phyloP scores from a whole-genome alignment of 2,797 vertebrate species.

The Thamnophis elegans region DNA sequence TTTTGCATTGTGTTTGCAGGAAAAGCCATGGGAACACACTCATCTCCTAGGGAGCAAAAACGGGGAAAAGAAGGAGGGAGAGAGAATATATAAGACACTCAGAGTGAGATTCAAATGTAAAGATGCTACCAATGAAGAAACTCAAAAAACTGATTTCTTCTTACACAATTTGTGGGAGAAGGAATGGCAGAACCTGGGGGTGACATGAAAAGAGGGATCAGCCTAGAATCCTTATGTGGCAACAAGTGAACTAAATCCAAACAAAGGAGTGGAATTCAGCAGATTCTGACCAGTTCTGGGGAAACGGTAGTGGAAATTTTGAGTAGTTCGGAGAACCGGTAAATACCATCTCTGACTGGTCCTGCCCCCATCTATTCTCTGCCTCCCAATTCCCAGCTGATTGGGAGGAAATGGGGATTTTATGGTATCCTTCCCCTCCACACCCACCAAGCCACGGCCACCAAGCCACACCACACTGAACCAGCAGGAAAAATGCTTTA shows the following conservation, averaged over 20 bases:
- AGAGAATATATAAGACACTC: not conserved
- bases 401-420: too few species aligned
- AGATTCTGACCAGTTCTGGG: too few species aligned
- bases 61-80: fast-evolving
- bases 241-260: not conserved
- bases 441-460: too few species aligned
- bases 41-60: slow-evolving; percentile 38
- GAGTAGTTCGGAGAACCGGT: too few species aligned
- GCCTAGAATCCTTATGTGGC: not conserved
- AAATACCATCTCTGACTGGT: too few species aligned
- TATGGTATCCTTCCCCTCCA: too few species aligned
- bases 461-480: too few species aligned
- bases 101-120: slow-evolving; percentile 21
- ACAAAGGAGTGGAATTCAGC: too few species aligned
- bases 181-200: not conserved
- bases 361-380: too few species aligned
- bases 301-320: too few species aligned
- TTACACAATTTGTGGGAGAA: not conserved
- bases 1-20: slow-evolving; percentile 15
- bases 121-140: not conserved
- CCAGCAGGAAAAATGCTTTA: too few species aligned
- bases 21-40: not conserved
- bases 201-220: not conserved
- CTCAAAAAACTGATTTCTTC: not conserved
- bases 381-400: too few species aligned